Conservation (phyloP, 2,888 invertebrate genomes). For the Spodoptera exigua region DNA sequence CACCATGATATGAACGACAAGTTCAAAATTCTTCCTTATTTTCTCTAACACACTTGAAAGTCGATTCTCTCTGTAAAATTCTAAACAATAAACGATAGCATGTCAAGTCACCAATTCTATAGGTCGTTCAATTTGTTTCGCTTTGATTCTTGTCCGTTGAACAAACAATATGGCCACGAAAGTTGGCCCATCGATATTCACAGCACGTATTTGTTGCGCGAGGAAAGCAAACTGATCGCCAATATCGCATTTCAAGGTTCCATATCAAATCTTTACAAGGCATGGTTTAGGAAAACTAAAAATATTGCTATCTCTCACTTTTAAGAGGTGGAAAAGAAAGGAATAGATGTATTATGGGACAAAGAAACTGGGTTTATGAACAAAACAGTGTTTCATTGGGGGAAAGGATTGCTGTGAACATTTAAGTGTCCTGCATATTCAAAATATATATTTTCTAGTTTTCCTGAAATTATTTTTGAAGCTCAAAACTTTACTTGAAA, state of each 20-base stretch:
- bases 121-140: conserved; percentile 28
- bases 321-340: neutral
- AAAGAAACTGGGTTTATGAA: neutral
- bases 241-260: conserved; percentile 49
- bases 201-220: conserved; percentile 46
- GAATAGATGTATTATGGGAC: neutral
- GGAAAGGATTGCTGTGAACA: neutral
- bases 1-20: too few relatives aligned
- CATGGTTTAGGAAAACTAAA: conserved; percentile 4
- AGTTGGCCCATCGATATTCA: conserved; percentile 43
- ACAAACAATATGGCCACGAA: conserved; percentile 45
- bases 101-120: conserved; percentile 23
- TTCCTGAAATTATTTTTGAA: too few relatives aligned
- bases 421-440: neutral
- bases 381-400: neutral
- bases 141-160: conserved; percentile 29
- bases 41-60: conserved; percentile 7
- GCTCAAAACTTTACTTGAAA: too few relatives aligned
- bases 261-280: conserved; percentile 47
- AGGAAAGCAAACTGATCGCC: conserved; percentile 47
- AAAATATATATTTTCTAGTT: conserved; percentile 3
- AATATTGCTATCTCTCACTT: conserved; percentile 5
- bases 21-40: too few relatives aligned
- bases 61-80: neutral
- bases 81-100: conserved; percentile 17